Evolutionary conservation across 2,113 vertebrate genomes (phyloP).

Genomic region (Xiphophorus maculatus): DNA sequence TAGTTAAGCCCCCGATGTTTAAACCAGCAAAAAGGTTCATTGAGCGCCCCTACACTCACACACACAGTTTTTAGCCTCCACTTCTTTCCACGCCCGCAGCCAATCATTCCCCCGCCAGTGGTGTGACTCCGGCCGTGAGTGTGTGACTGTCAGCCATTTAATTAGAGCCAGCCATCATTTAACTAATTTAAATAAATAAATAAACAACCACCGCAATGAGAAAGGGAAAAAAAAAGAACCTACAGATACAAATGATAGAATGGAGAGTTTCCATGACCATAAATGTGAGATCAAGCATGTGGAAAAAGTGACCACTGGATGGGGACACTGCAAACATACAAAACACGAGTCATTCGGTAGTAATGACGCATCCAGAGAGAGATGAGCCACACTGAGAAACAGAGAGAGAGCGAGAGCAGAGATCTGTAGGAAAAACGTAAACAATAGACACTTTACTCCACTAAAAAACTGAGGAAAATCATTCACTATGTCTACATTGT

Average conservation of each 20-base stretch:
- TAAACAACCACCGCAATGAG: slow-evolving; percentile 72
- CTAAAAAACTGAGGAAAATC: no score
- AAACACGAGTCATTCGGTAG: background rate
- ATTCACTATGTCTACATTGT: no score
- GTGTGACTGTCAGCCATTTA: slow-evolving; percentile 82
- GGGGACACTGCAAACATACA: slow-evolving; percentile 18
- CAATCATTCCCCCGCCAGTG: slow-evolving; percentile 80
- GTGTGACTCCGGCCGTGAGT: slow-evolving; percentile 75
- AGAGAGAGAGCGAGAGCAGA: background rate
- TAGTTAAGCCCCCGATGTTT: slow-evolving; percentile 81
- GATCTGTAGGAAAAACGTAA: background rate
- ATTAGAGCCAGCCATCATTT: slow-evolving; percentile 80
- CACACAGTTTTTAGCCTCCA: slow-evolving; percentile 38
- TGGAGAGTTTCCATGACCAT: slow-evolving; percentile 42
- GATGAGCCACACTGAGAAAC: background rate
- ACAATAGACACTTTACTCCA: background rate
- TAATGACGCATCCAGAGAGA: slow-evolving; percentile 9
- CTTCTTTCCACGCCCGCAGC: slow-evolving; percentile 51
- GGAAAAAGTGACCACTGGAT: slow-evolving; percentile 57
- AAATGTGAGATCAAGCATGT: slow-evolving; percentile 23
- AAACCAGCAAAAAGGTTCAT: slow-evolving; percentile 77
- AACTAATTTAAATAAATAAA: slow-evolving; percentile 80
- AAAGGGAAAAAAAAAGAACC: slow-evolving; percentile 65
- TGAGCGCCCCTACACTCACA: slow-evolving; percentile 63
- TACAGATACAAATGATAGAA: slow-evolving; percentile 76